Evolutionary conservation across 2,888 invertebrate genomes (phyloP).

Genomic region (Prosapia bicincta): DNA sequence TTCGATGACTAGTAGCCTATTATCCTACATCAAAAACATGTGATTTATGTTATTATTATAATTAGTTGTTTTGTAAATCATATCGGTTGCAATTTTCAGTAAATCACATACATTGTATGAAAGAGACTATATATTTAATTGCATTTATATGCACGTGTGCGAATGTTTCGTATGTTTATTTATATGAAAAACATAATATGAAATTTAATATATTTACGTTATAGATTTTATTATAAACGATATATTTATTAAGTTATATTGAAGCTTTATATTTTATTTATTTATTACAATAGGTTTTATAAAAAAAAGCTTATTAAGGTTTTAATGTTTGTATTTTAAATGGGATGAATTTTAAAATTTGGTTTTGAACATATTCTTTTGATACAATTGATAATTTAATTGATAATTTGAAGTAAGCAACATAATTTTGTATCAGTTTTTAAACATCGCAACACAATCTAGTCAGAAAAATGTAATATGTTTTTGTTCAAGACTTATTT

Average conservation of each 20-base stretch:
- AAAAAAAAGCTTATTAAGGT: not conserved
- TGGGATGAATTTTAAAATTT: too few species aligned
- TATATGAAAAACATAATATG: not conserved
- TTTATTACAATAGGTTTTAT: not conserved
- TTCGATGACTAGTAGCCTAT: slow-evolving; percentile 57
- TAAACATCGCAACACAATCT: not conserved
- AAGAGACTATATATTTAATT: not conserved
- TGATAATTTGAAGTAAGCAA: too few species aligned
- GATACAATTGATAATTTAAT: too few species aligned
- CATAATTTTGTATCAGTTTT: not conserved
- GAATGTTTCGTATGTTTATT: not conserved
- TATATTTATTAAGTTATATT: not conserved
- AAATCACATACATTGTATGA: not conserved
- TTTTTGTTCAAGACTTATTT: not conserved
- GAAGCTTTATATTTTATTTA: not conserved
- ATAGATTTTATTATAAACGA: not conserved
- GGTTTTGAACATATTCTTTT: not conserved
- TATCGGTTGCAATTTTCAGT: not conserved
- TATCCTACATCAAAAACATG: not conserved
- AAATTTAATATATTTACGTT: not conserved
- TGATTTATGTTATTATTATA: not conserved
- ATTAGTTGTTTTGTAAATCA: not conserved
- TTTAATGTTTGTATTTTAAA: not conserved
- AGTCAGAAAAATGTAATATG: not conserved
- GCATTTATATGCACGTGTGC: not conserved